These are phyloP conservation scores for Oreochromis mossambicus DNA, from an alignment of 2,797 vertebrate genomes.

Conservation along the genomic window DNA sequence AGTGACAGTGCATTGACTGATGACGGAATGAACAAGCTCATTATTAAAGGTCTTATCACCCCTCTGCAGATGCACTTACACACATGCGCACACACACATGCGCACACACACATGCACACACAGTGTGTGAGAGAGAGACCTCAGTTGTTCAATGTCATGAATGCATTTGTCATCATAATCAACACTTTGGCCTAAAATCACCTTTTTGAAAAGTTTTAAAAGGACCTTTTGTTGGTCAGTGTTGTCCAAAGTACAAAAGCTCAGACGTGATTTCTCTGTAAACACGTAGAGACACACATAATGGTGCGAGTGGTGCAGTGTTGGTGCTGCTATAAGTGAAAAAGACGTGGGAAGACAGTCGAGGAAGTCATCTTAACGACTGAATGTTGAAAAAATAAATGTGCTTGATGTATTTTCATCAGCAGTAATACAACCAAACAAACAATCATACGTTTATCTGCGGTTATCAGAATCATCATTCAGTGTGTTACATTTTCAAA, in stretches of 20 bases:
- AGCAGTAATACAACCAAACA: neutral
- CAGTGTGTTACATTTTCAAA: neutral
- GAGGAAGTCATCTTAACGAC: neutral
- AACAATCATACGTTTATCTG: neutral
- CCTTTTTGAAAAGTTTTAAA: slow-evolving; percentile 21
- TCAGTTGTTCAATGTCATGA: slow-evolving; percentile 36
- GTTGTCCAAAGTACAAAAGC: neutral
- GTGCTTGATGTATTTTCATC: neutral
- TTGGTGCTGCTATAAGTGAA: neutral
- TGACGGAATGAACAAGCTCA: slow-evolving; percentile 56
- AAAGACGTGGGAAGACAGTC: neutral
- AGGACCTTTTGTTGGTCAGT: slow-evolving; percentile 17
- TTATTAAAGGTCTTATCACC: slow-evolving; percentile 70
- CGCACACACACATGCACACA: neutral
- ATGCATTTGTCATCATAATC: slow-evolving; percentile 47
- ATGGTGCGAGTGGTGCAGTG: neutral
- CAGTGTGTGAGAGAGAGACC: neutral
- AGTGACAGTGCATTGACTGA: slow-evolving; percentile 58
- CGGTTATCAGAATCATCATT: neutral
- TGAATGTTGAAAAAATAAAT: neutral
- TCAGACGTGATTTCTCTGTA: neutral
- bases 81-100: neutral
- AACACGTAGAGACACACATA: neutral
- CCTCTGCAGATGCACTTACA: slow-evolving; percentile 42
- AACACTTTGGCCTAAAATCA: slow-evolving; percentile 22